Evolutionary conservation across 2,113 vertebrate genomes (phyloP).

Genomic region (Pluvianellus socialis): DNA sequence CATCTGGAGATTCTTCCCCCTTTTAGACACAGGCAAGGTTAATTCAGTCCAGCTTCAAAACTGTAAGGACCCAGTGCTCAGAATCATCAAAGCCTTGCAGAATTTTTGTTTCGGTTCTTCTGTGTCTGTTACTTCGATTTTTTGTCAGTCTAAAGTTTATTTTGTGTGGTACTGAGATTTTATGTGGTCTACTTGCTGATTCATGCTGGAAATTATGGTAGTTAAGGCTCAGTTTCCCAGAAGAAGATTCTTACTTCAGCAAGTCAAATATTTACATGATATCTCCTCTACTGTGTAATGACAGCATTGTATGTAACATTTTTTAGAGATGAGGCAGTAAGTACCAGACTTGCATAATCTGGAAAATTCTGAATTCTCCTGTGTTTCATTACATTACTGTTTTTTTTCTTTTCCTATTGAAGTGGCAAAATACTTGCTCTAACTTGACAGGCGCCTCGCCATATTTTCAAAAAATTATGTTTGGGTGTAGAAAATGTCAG

Average conservation of each 20-base stretch:
- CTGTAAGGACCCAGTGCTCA: background rate
- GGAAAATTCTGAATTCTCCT: constrained; percentile 9
- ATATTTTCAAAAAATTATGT: background rate
- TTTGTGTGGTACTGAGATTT: background rate
- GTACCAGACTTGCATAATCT: background rate
- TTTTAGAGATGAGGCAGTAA: background rate
- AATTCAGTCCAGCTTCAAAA: background rate
- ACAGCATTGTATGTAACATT: background rate
- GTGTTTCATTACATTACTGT: background rate
- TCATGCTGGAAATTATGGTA: background rate
- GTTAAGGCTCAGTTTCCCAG: constrained; percentile 13
- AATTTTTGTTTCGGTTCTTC: background rate
- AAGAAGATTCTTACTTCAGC: background rate
- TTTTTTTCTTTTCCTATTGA: background rate
- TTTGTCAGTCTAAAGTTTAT: background rate
- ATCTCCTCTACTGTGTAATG: background rate
- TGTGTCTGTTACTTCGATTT: background rate
- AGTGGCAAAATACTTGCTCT: background rate
- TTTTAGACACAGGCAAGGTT: background rate
- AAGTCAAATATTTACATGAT: background rate
- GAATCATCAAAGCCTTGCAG: background rate
- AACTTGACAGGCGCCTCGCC: background rate
- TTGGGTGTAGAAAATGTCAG: background rate
- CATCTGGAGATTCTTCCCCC: background rate
- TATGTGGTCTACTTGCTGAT: background rate